Base-by-base conservation (phyloP, 2,113 vertebrate genomes). In the Conger conger region DNA sequence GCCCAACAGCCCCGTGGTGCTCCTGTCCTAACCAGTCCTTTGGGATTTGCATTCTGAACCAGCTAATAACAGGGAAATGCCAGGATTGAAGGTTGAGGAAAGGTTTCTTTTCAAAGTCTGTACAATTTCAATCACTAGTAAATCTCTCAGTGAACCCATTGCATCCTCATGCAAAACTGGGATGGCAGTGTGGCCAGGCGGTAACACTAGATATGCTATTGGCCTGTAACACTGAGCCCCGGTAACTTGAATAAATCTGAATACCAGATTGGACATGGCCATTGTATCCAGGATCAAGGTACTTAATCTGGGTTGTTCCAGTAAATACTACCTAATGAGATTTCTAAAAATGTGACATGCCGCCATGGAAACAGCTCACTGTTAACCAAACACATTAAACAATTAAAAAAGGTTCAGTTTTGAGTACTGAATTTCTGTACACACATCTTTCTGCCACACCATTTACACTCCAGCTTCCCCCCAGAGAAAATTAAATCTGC, bases 31-130 rank as follows among this genome's bases (percentile, higher is more conserved):
- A 80, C 77, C 88, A 85, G 85, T 85, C 53, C 78, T n/a, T 33
- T 38, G 83, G 88, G 35, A 88, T 85, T 89, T 89, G 63, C 50
- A 91, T 54, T 93, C 93, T 92, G 86, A 94, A 89, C 87, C 91
- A 90, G 87, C 93, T 95, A 96, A 94, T 91, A 91, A 93, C 94
- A 94, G 94, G 93, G 95, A 92, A 90, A 91, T 90, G 92, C 87
- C 42, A 84, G 90, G 92, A 88, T n/a, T 86, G 89, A 92, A 89
- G 91, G 89, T 90, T 45, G 88, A 92, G 23, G 86, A 83, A 57
- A 85, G 53, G 68, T 63, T 63, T 63, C 23, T 63, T 63, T 63
- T 63, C 57, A 57, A 57, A 57, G 54, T 16, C 54, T 0, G 15
- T 57, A 20, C 18, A 27, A 63, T 63, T 8, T 27, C 18, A 27